Base-by-base conservation (phyloP, 2,888 invertebrate species). In the Alsophila aescularia region DNA sequence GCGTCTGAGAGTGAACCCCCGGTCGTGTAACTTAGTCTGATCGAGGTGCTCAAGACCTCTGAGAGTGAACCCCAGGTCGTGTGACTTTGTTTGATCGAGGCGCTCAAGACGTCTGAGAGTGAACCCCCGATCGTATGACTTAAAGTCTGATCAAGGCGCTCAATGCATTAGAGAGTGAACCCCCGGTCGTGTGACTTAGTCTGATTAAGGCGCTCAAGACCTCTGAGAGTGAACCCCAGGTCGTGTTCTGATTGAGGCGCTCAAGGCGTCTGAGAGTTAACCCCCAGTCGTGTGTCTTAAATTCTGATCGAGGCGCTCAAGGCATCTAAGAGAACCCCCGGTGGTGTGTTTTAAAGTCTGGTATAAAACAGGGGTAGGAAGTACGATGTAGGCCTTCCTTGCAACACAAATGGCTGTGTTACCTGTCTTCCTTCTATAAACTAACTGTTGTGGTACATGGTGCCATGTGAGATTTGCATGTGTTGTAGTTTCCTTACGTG, bases 241-340 rank as follows among this genome's bases (percentile, higher is more conserved):
- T n/a, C n/a, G n/a, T n/a, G n/a, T n/a, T n/a, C n/a, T n/a, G n/a
- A n/a, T n/a, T n/a, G n/a, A n/a, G n/a, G n/a, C n/a, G n/a, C n/a
- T n/a, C n/a, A n/a, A n/a, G n/a, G n/a, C n/a, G n/a, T n/a, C n/a
- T n/a, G n/a, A n/a, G n/a, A n/a, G n/a, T n/a, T n/a, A n/a, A n/a
- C n/a, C n/a, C n/a, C n/a, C n/a, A n/a, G n/a, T n/a, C n/a, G n/a
- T n/a, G n/a, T n/a, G n/a, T n/a, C n/a, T n/a, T n/a, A n/a, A n/a
- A n/a, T n/a, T 7, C 69, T 88, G 24, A 79, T 77, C 14, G 77
- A 81, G 36, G 81, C 85, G 18, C 75, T 88, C n/a, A 75, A 81
- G 32, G 77, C 79, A 52, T 79, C 79, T n/a, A 77, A 83, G 55
- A 69, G 81, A n/a, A n/a, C n/a, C n/a, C 62, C 69, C 75, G 34